Conservation (phyloP, 2,113 vertebrate species). For the Onychostruthus taczanowskii region DNA sequence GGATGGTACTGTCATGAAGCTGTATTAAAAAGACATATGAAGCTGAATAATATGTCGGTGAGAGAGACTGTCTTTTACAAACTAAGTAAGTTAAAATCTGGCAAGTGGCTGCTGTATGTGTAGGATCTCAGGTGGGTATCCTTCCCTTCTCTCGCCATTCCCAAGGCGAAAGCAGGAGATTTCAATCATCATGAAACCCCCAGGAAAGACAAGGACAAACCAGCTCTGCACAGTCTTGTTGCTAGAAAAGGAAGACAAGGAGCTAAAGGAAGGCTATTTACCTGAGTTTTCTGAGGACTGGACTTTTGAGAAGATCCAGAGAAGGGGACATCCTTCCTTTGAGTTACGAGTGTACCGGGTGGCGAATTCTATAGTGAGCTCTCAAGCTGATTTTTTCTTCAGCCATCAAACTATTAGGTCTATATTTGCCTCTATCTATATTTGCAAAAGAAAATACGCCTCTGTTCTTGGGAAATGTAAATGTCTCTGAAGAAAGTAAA, state of each 20-base stretch:
- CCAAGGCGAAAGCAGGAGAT: neutral
- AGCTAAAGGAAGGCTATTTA: neutral
- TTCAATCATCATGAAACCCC: neutral
- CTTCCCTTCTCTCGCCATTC: neutral
- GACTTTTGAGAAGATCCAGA: neutral
- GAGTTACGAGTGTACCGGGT: accelerated
- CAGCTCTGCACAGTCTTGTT: neutral
- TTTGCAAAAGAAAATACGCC: neutral
- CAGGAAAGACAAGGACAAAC: neutral
- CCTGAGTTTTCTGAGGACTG: neutral
- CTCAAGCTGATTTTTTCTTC: neutral
- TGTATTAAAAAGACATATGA: neutral
- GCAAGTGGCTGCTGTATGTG: accelerated
- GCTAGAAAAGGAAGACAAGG: neutral
- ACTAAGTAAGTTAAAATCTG: neutral
- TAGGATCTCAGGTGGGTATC: neutral
- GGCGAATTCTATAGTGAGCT: neutral
- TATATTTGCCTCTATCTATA: neutral
- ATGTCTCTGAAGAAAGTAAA: neutral
- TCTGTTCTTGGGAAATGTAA: neutral
- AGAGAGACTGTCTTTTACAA: neutral
- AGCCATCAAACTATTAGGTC: neutral
- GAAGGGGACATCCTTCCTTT: neutral
- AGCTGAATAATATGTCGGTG: neutral
- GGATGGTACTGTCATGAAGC: neutral